phyloP scores from a whole-genome alignment of 2,113 vertebrate species.

The Nettapus auritus region DNA sequence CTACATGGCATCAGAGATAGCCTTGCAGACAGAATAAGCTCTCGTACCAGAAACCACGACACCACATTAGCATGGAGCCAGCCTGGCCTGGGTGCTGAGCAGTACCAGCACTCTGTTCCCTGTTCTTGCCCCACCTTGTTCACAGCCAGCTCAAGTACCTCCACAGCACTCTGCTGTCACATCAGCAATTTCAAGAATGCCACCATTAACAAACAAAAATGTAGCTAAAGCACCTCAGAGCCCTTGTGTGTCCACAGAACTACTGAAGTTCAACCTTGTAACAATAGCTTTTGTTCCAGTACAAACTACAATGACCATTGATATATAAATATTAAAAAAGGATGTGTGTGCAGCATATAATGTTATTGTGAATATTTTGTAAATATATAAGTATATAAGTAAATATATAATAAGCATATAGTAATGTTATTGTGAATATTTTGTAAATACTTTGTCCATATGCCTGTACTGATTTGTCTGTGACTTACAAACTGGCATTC shows the following conservation, averaged over 20 bases:
- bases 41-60: background rate
- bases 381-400: too few species aligned
- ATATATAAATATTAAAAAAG: background rate
- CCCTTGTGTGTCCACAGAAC: background rate
- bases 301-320: background rate
- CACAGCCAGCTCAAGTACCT: background rate
- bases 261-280: background rate
- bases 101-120: background rate
- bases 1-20: background rate
- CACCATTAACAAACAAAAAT: background rate
- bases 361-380: too few species aligned
- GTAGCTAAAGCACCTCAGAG: background rate
- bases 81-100: background rate
- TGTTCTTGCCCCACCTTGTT: background rate
- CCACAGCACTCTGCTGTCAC: background rate
- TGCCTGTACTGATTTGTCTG: background rate
- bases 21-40: background rate
- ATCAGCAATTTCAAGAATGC: accelerated
- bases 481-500: background rate
- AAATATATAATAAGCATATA: background rate
- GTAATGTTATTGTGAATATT: background rate
- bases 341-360: background rate
- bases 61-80: background rate
- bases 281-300: background rate
- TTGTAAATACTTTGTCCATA: background rate